Conservation (phyloP, 1,140 invertebrate genomes). For the Idris sp. region DNA sequence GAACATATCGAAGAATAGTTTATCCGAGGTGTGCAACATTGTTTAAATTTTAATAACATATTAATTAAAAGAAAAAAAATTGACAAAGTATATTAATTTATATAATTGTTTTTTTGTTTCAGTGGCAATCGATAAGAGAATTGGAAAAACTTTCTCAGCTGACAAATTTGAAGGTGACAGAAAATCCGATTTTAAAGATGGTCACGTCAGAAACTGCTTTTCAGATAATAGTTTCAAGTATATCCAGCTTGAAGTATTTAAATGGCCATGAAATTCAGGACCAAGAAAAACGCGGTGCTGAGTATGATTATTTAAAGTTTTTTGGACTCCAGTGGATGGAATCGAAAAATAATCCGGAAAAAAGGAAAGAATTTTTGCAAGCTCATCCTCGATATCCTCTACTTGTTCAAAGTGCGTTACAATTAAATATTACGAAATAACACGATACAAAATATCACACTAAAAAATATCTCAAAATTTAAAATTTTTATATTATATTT, state of each 20-base stretch:
- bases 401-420: conserved; percentile 78
- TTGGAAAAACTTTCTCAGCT: conserved; percentile 87
- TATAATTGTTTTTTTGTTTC: conserved; percentile 57
- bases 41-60: too few species aligned
- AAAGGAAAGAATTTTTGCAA: conserved; percentile 81
- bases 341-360: conserved; percentile 75
- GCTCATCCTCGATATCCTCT: conserved; percentile 87
- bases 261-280: conserved; percentile 84
- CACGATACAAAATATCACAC: too few species aligned
- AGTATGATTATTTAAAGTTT: conserved; percentile 92
- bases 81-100: too few species aligned
- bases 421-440: too few species aligned
- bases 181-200: conserved; percentile 85
- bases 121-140: conserved; percentile 90
- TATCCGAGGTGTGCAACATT: conserved; percentile 80
- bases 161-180: conserved; percentile 84
- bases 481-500: too few species aligned
- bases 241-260: conserved; percentile 81
- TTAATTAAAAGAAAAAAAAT: too few species aligned
- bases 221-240: conserved; percentile 87
- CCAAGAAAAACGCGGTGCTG: conserved; percentile 87
- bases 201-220: conserved; percentile 84
- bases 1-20: conserved; percentile 79
- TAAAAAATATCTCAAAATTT: too few species aligned
- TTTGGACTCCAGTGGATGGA: conserved; percentile 86